Percentiles rank a stretch among this genome's conserved stretches.
Evolutionary conservation across 2,113 vertebrate species (phyloP).

Genomic region (Rattus rattus): DNA sequence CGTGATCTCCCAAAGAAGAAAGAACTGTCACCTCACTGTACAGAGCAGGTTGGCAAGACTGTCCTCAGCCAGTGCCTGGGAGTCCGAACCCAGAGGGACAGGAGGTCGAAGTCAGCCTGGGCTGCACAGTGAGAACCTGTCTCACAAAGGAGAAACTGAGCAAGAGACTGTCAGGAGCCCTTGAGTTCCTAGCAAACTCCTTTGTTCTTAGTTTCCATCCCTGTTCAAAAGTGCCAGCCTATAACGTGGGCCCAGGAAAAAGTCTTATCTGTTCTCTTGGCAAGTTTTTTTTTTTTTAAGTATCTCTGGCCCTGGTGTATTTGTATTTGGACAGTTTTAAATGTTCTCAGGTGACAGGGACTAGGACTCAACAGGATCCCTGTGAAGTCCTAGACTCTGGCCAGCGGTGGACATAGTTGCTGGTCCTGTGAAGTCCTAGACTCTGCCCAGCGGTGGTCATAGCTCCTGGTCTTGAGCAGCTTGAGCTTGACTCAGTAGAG

Average conservation of each 20-base stretch:
- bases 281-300: background rate
- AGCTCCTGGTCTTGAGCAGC: background rate
- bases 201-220: background rate
- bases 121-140: background rate
- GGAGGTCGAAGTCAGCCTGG: background rate
- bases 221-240: constrained; percentile 15
- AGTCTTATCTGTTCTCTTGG: background rate
- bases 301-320: background rate
- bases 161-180: background rate
- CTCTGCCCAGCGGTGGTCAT: background rate
- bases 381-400: background rate
- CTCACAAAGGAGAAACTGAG: background rate
- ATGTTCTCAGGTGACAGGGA: background rate
- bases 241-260: background rate
- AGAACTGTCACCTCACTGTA: background rate
- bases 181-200: background rate
- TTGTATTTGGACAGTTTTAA: background rate
- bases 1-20: background rate
- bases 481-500: background rate
- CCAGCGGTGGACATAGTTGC: too few relatives aligned
- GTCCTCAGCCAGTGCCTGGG: background rate
- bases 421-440: background rate
- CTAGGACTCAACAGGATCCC: background rate
- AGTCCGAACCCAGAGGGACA: background rate
- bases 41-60: background rate